Evolutionary conservation across 2,113 vertebrate genomes (phyloP).

Genomic region (Melozone crissalis): DNA sequence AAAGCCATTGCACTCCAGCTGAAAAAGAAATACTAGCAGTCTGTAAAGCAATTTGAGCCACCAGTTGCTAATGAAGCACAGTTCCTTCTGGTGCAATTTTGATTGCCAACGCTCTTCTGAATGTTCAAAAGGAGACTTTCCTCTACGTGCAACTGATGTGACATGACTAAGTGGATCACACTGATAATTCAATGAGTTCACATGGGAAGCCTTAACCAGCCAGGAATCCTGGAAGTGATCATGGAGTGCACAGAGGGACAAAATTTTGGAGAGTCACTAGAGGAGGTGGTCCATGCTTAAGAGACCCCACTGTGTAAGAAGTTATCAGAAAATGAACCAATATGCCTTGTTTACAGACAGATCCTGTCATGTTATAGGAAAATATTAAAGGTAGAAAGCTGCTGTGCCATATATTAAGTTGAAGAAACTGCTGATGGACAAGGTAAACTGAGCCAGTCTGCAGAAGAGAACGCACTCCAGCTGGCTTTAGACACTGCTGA

Average conservation of each 20-base stretch:
- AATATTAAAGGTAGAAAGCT: background rate
- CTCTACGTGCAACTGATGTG: background rate
- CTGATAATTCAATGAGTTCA: background rate
- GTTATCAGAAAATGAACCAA: background rate
- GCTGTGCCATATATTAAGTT: background rate
- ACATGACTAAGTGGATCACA: background rate
- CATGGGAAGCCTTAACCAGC: background rate
- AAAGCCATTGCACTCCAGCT: background rate
- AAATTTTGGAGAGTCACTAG: background rate
- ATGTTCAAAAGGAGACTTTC: background rate
- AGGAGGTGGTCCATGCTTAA: background rate
- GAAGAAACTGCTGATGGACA: background rate
- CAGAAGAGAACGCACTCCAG: background rate
- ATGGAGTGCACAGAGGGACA: fast-evolving
- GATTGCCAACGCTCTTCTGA: background rate
- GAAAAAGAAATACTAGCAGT: background rate
- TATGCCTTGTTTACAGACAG: background rate
- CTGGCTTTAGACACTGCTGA: background rate
- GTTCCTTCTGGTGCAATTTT: background rate
- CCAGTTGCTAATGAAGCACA: background rate
- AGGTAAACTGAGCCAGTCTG: background rate
- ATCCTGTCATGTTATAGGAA: background rate
- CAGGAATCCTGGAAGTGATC: background rate
- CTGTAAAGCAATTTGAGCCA: background rate
- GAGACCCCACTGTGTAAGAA: background rate